Base-by-base conservation (phyloP, 1,140 invertebrate species). In the Delia radicum region DNA sequence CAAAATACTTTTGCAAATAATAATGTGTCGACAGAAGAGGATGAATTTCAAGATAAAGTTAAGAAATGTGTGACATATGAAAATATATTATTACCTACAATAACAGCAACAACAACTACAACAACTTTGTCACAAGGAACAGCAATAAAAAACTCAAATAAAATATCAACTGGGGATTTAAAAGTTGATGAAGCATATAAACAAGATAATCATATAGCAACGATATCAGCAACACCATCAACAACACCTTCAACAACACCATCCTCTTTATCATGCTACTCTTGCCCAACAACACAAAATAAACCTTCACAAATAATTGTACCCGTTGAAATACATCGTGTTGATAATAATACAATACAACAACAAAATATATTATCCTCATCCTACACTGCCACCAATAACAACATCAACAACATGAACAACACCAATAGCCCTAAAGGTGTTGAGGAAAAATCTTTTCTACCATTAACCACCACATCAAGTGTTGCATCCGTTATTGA, bases 251-350 rank as follows among this genome's bases (percentile, higher is more conserved):
- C n/a, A n/a, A n/a, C n/a, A n/a, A n/a, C n/a, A n/a, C n/a, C n/a
- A n/a, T n/a, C n/a, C n/a, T n/a, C n/a, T n/a, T n/a, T n/a, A n/a
- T n/a, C n/a, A n/a, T n/a, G n/a, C n/a, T n/a, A 74, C 46, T 28
- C n/a, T 42, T 29, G 13, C 48, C 31, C 21, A 46, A 37, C 27
- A 29, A 31, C 31, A 77, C 15, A 21, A 33, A 77, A 77, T 69
- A 33, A 18, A 21, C 48, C 46, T 10, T 69, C 78, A 71, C 80
- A 84, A 84, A 82, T 85, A 74, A 78, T 85, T 61, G 83, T 83
- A 61, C 81, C 83, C 48, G 80, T 83, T 8, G 80, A 85, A 76
- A 83, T 83, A 61, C 81, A 83, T 62, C 67, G 76, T 67, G 65
- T 24, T 18, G 73, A 28, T 72, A 42, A n/a, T n/a, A n/a, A n/a